Conservation (phyloP, 2,113 vertebrate genomes). For the Athene noctua region DNA sequence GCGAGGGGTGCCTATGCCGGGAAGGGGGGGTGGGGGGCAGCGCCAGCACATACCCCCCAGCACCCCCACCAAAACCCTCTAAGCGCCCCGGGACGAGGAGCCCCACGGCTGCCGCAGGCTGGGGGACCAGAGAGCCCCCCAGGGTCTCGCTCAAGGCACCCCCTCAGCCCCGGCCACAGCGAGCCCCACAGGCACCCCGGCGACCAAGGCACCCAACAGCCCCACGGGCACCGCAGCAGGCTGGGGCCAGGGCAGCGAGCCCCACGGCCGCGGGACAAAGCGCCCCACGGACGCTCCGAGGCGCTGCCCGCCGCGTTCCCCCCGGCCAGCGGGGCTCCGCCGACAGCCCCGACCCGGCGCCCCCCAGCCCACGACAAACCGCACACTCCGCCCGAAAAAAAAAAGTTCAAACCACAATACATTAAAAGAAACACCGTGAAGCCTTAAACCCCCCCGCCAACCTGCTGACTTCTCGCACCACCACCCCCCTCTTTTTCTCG, state of each 20-base stretch:
- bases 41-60: not conserved
- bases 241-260: too few relatives aligned
- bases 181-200: not conserved
- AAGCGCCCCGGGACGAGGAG: not conserved
- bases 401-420: not conserved
- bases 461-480: not conserved
- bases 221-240: not conserved
- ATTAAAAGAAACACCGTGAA: not conserved
- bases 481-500: too few relatives aligned
- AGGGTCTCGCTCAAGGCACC: too few relatives aligned
- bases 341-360: not conserved
- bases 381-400: too few relatives aligned
- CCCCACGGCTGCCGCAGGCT: not conserved
- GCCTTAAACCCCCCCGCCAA: not conserved
- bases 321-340: not conserved
- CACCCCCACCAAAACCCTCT: too few relatives aligned
- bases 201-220: not conserved
- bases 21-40: too few relatives aligned
- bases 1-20: not conserved
- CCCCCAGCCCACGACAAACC: not conserved
- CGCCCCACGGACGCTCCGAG: not conserved
- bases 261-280: not conserved
- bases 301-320: not conserved
- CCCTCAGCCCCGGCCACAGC: not conserved
- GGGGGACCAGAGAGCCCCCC: accelerated